These are phyloP conservation scores for Mormyrus proboscirostris DNA, from an alignment of 2,797 vertebrate genomes.

Conservation along the genomic window DNA sequence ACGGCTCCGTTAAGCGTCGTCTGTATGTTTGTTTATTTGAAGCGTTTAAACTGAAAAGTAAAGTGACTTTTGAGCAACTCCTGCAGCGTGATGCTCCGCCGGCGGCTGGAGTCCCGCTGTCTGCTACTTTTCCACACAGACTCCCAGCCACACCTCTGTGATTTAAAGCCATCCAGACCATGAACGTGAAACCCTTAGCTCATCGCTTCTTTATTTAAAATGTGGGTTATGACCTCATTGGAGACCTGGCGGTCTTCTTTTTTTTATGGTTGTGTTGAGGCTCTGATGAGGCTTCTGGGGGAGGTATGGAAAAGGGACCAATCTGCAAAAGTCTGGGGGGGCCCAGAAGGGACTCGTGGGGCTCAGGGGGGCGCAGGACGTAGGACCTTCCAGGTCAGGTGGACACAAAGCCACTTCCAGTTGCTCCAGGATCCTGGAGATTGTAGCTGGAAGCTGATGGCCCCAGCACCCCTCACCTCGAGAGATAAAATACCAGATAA, in stretches of 20 bases:
- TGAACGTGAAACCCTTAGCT: neutral
- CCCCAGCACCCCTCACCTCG: neutral
- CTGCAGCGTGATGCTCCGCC: neutral
- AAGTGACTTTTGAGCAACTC: neutral
- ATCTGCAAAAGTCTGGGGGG: neutral
- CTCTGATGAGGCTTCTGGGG: neutral
- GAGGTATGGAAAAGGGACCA: neutral
- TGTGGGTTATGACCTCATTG: neutral
- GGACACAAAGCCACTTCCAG: neutral
- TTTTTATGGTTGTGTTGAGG: neutral
- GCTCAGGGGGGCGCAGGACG: neutral
- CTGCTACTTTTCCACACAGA: neutral
- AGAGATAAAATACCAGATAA: slow-evolving; percentile 11
- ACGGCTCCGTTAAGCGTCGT: neutral
- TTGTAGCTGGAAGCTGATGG: neutral
- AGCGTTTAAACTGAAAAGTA: neutral
- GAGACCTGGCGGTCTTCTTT: neutral
- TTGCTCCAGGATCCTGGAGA: neutral
- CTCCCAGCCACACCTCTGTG: neutral
- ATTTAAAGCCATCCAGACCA: neutral
- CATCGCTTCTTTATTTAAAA: neutral
- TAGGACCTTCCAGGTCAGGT: neutral
- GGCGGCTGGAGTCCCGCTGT: no score
- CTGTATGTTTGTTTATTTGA: neutral
- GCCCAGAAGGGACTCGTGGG: neutral